Evolutionary conservation across 2,797 vertebrate species (phyloP), one percentile per base, ranked within the genome.

Genomic region (Sebastes nivosus): DNA sequence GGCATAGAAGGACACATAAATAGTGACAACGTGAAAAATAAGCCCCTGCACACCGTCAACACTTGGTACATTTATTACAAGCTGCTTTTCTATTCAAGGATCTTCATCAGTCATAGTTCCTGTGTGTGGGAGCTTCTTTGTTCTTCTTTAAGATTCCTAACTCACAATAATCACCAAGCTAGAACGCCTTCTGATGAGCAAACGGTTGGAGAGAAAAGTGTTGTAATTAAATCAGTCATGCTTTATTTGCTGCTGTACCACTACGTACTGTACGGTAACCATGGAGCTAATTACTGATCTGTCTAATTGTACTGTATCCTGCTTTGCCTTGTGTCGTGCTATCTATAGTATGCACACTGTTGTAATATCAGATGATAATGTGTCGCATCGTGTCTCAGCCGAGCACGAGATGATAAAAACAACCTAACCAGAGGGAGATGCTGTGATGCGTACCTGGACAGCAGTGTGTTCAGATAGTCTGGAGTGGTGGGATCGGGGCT

Each of bases 401-500:
- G 9, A 63, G 20, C 3, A 25, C 8, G 25, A 18, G 36, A 29
- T 14, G 36, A 32, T 27, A 36, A 50, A 27, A 50, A 22, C 7
- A 5, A 7, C 12, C 12, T 24, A 8, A 25, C 20, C 72, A 18
- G 24, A 72, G 29, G 54, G 55, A 38, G 50, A 6, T 7, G 57
- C 59, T 30, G 60, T 27, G 36, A 24, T 1, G 3, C 5, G 13
- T 84, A 99, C 98, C 98, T 99, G 91, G 98, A 96, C 93, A 99
- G 93, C 84, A 99, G 95, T 22, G 98, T 98, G 94, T 97, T 98
- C 85, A 99, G 96, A 83, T 99, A 99, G 94, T 99, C 98, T 30
- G 98, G 98, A 63, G 98, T 99, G 69, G 98, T 99, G 24, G 98
- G 98, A 83, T 99, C 98, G 9, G 98, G 98, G 90, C 98, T 99